These are phyloP conservation scores for Balanococcus diminutus DNA, from an alignment of 2,888 invertebrate genomes.

Conservation along the genomic window DNA sequence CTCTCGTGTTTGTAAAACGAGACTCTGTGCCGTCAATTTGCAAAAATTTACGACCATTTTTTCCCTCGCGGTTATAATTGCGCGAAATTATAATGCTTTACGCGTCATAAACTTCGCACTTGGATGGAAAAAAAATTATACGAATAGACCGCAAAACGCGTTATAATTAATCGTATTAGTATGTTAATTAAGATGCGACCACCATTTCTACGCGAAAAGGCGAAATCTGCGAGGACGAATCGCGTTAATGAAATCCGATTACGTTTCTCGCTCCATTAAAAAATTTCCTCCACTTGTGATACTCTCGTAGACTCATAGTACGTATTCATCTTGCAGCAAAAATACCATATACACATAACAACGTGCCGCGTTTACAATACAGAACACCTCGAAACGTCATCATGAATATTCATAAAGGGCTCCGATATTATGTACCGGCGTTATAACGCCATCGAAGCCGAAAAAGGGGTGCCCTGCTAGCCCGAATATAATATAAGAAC, in stretches of 20 bases:
- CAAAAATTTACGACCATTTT: neutral
- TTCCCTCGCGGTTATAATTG: neutral
- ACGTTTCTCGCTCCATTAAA: conserved; percentile 49
- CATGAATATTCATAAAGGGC: conserved; percentile 29
- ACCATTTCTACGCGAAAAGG: neutral
- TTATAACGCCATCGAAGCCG: conserved; percentile 1
- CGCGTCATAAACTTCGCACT: conserved; percentile 43
- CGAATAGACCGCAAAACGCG: conserved; percentile 32
- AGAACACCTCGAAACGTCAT: conserved; percentile 9
- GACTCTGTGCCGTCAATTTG: neutral
- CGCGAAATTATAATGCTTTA: conserved; percentile 13
- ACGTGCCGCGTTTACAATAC: neutral
- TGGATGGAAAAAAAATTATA: neutral
- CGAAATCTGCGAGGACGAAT: neutral
- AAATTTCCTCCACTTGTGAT: conserved; percentile 43
- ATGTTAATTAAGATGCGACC: conserved; percentile 48
- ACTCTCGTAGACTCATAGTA: neutral
- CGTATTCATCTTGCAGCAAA: neutral
- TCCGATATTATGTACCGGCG: neutral
- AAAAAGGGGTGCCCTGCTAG: neutral
- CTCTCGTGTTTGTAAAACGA: neutral
- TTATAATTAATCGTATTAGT: conserved; percentile 54
- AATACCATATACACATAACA: neutral
- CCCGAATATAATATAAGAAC: neutral
- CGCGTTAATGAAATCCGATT: conserved; percentile 50